A percentile compares a stretch with the other conserved stretches of the same genome.
Conservation (phyloP, 1,140 invertebrate genomes). For the Anastrepha ludens region DNA sequence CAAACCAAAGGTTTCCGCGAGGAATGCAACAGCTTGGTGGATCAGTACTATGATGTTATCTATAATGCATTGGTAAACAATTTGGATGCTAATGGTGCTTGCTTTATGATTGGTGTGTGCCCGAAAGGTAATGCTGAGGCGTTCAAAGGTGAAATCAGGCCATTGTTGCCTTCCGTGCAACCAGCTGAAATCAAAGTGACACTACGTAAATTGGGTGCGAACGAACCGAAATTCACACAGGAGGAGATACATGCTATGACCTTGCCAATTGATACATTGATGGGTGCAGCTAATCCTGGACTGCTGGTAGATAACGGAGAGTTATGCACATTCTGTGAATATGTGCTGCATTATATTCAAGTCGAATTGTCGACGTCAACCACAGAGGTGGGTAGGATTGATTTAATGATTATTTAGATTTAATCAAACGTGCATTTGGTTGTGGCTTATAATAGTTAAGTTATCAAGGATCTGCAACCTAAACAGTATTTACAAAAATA, state of each 20-base stretch:
- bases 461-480: too few relatives aligned
- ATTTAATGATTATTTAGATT: background rate
- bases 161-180: slow-evolving; percentile 66
- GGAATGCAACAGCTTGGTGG: slow-evolving; percentile 82
- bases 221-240: slow-evolving; percentile 69
- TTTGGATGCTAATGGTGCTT: slow-evolving; percentile 82
- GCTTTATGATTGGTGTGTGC: slow-evolving; percentile 84
- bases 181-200: slow-evolving; percentile 70
- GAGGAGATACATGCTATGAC: slow-evolving; percentile 72
- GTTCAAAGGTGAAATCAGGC: slow-evolving; percentile 65
- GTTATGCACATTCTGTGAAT: slow-evolving; percentile 87
- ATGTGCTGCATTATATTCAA: slow-evolving; percentile 87
- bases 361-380: slow-evolving; percentile 80
- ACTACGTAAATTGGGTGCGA: slow-evolving; percentile 67
- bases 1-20: slow-evolving; percentile 82
- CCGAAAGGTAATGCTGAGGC: slow-evolving; percentile 64
- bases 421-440: background rate
- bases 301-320: slow-evolving; percentile 76
- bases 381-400: slow-evolving; percentile 78
- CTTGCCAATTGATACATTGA: slow-evolving; percentile 81
- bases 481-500: too few relatives aligned
- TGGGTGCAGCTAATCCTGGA: slow-evolving; percentile 73
- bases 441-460: too few relatives aligned
- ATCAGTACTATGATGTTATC: slow-evolving; percentile 84
- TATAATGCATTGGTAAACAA: slow-evolving; percentile 83